Percentiles rank a stretch among this genome's conserved stretches.
phyloP scores from a whole-genome alignment of 1,140 invertebrate genomes.

The Acromyrmex echinatior region DNA sequence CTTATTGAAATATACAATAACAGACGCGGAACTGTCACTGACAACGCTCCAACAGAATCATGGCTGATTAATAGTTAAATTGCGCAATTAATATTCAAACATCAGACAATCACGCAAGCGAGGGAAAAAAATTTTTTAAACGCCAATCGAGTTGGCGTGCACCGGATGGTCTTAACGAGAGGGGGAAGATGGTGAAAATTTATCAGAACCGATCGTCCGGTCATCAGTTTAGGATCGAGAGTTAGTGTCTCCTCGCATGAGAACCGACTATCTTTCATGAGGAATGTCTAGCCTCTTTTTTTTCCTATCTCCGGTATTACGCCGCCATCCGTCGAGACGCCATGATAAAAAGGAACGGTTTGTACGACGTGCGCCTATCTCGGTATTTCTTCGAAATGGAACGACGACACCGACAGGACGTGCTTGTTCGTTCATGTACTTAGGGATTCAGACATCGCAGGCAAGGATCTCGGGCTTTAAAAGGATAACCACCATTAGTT shows the following conservation, averaged over 20 bases:
- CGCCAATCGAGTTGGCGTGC: slow-evolving; percentile 36
- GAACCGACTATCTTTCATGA: slow-evolving; percentile 66
- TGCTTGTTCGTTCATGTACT: slow-evolving; percentile 9
- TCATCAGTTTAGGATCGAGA: slow-evolving; percentile 61
- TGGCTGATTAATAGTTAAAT: slow-evolving; percentile 56
- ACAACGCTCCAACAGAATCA: slow-evolving; percentile 16
- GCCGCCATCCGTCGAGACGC: slow-evolving; percentile 42
- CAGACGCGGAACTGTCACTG: slow-evolving; percentile 37
- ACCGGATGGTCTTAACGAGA: slow-evolving; percentile 45
- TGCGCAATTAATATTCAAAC: slow-evolving; percentile 53
- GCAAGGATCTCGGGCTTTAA: background rate
- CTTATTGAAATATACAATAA: slow-evolving; percentile 32
- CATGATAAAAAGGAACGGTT: slow-evolving; percentile 66
- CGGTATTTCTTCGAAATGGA: slow-evolving; percentile 55
- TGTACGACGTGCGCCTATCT: slow-evolving; percentile 57
- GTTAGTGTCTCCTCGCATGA: slow-evolving; percentile 61
- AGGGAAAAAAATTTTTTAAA: background rate
- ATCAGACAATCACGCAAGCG: slow-evolving; percentile 51
- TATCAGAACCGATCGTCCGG: slow-evolving; percentile 58
- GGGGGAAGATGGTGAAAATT: slow-evolving; percentile 45
- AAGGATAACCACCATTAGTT: slow-evolving; percentile 40
- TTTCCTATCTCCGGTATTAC: slow-evolving; percentile 27
- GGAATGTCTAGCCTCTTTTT: slow-evolving; percentile 34
- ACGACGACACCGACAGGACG: slow-evolving; percentile 42
- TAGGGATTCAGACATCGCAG: slow-evolving; percentile 51